Base-by-base conservation (phyloP, 2,797 vertebrate genomes). In the Epinephelus awoara region DNA sequence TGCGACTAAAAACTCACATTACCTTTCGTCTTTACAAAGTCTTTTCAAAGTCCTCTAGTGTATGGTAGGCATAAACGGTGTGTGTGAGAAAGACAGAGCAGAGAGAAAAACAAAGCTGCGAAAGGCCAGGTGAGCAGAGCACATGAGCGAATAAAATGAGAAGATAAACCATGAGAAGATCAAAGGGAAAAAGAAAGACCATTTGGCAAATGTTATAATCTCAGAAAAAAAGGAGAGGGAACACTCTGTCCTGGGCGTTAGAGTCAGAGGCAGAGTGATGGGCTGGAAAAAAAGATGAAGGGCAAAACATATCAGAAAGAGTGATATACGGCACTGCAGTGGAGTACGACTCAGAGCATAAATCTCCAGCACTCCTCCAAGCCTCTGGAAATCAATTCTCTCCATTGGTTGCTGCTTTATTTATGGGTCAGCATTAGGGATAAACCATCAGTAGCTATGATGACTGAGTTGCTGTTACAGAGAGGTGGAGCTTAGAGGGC, bases 321-420 rank as follows among this genome's bases (percentile, higher is more conserved):
- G 78, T 91, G 89, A 92, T 93, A 77, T 86, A 93, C 76, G 18
- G 87, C 85, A 29, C 69, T 67, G 77, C 84, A 83, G 88, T 72
- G 6, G 69, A 82, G 88, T 85, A 83, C 50, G n/a, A 70, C 72
- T 65, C 5, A 3, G 42, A 68, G 78, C 83, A 86, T 95, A 90
- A 95, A 95, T 94, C 92, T 91, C 63, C 70, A 88, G 66, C 79
- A 29, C 85, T 83, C 83, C 82, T 87, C 77, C 65, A 23, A 82
- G 87, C 84, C 88, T 90, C 87, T 91, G 90, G 85, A 92, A 93
- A 93, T 94, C 89, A 94, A 93, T 95, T 90, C 75, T 85, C 81
- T 90, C 58, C 80, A 88, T 79, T 91, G 89, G 87, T 85, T 82
- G 79, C 77, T 73, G 80, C 75, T 89, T 88, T 92, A 95, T 94